phyloP scores from a whole-genome alignment of 1,140 invertebrate genomes.

The Drosophila sproati region DNA sequence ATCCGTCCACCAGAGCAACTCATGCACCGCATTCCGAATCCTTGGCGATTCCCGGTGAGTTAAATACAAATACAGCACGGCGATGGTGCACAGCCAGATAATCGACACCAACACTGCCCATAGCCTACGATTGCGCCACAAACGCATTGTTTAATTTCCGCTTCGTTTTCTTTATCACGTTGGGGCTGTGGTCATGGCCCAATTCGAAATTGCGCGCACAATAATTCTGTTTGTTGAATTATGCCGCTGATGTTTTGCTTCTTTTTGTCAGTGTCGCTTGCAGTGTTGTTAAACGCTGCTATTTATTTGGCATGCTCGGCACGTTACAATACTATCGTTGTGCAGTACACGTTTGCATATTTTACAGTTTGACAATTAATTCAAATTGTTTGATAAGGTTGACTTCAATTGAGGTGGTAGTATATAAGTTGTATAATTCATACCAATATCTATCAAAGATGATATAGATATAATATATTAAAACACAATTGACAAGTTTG shows the following conservation, averaged over 20 bases:
- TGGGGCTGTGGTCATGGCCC: neutral
- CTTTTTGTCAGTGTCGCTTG: neutral
- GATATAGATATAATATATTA: too few relatives aligned
- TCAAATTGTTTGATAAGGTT: too few relatives aligned
- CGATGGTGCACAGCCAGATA: constrained; percentile 10
- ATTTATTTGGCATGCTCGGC: too few relatives aligned
- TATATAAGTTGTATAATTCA: too few relatives aligned
- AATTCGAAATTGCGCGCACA: constrained; percentile 34
- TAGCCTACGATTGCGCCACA: constrained; percentile 29
- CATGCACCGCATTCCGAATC: neutral
- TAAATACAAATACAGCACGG: constrained; percentile 4
- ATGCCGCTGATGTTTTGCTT: neutral
- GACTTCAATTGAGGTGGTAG: too few relatives aligned
- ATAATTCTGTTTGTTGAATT: neutral
- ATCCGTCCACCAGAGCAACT: constrained; percentile 66
- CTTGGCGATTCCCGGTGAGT: neutral
- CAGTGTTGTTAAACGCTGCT: constrained; percentile 25
- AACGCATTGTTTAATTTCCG: constrained; percentile 39
- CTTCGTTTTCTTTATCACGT: neutral
- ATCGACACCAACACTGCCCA: neutral
- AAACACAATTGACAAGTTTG: too few relatives aligned
- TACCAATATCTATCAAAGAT: too few relatives aligned
- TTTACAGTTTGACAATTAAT: neutral
- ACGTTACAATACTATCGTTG: constrained; percentile 3
- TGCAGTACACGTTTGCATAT: neutral